Evolutionary conservation across 2,797 vertebrate species (phyloP).

Genomic region (Cynodonichthys magdalenae): DNA sequence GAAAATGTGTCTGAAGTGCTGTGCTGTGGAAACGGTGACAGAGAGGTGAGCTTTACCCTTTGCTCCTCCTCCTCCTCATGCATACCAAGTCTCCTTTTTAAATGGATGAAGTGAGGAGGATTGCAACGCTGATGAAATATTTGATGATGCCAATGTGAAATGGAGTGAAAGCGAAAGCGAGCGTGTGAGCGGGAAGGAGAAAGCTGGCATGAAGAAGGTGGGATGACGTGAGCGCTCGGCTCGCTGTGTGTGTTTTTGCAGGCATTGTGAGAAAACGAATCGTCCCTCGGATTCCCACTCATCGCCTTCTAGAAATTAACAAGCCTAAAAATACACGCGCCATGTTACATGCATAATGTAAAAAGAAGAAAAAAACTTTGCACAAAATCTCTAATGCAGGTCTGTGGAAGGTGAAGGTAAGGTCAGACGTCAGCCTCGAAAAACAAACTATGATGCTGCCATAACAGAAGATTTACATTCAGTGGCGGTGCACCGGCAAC

Average conservation of each 20-base stretch:
- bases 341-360: conserved; percentile 3
- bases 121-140: conserved; percentile 55
- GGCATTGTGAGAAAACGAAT: conserved; percentile 20
- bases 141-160: conserved; percentile 35
- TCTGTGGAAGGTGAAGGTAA: conserved; percentile 33
- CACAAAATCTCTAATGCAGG: conserved; percentile 22
- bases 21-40: conserved; percentile 37
- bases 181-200: conserved; percentile 10
- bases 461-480: conserved; percentile 78
- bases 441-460: conserved; percentile 59
- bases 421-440: conserved; percentile 26
- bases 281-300: conserved; percentile 39
- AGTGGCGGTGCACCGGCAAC: conserved; percentile 28
- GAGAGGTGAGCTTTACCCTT: conserved; percentile 23
- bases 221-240: conserved; percentile 15
- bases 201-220: conserved; percentile 16
- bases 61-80: conserved; percentile 31
- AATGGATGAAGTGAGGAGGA: conserved; percentile 39
- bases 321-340: conserved; percentile 14
- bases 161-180: conserved; percentile 19
- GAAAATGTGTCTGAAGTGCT: conserved; percentile 30
- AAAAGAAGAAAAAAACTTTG: conserved; percentile 26
- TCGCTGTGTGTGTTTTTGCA: conserved; percentile 8
- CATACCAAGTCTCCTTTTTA: conserved; percentile 28
- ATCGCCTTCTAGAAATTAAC: conserved; percentile 45